A percentile compares a stretch with the other conserved stretches of the same genome.
Evolutionary conservation across 2,113 vertebrate genomes (phyloP).

Genomic region (Petroica traversi): DNA sequence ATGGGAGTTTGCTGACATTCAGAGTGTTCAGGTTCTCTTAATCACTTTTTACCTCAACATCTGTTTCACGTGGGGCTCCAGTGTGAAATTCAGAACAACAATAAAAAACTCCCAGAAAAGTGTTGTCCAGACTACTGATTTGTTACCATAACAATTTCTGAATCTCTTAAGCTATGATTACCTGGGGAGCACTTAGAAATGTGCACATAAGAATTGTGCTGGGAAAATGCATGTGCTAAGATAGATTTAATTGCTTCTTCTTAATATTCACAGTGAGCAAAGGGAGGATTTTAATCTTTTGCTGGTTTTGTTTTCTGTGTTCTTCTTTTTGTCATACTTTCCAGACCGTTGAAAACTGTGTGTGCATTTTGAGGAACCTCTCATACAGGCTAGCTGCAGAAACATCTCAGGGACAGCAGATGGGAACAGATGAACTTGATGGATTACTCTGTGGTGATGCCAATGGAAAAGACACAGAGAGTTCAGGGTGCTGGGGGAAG

Average conservation of each 20-base stretch:
- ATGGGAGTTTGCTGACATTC: neutral
- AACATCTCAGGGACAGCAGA: slow-evolving; percentile 98
- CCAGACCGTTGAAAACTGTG: slow-evolving; percentile 99
- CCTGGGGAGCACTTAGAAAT: neutral
- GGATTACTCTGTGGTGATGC: slow-evolving; percentile 92
- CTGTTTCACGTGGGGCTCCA: neutral
- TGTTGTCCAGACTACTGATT: neutral
- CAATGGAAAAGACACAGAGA: slow-evolving; percentile 90
- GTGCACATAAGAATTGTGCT: neutral
- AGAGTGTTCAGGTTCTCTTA: neutral
- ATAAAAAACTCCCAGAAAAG: neutral
- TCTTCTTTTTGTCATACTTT: neutral
- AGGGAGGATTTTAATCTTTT: neutral
- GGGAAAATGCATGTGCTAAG: neutral
- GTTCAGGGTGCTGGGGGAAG: slow-evolving; percentile 98
- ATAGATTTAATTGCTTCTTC: neutral
- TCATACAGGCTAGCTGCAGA: slow-evolving; percentile 97
- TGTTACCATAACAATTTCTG: neutral
- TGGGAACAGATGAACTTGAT: slow-evolving; percentile 95
- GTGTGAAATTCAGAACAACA: neutral
- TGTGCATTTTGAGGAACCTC: slow-evolving; percentile 99
- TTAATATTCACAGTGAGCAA: neutral
- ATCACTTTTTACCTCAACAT: neutral
- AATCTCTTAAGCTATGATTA: neutral
- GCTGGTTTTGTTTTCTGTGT: neutral